Evolutionary conservation across 2,113 vertebrate genomes (phyloP).

Genomic region (Petroica traversi): DNA sequence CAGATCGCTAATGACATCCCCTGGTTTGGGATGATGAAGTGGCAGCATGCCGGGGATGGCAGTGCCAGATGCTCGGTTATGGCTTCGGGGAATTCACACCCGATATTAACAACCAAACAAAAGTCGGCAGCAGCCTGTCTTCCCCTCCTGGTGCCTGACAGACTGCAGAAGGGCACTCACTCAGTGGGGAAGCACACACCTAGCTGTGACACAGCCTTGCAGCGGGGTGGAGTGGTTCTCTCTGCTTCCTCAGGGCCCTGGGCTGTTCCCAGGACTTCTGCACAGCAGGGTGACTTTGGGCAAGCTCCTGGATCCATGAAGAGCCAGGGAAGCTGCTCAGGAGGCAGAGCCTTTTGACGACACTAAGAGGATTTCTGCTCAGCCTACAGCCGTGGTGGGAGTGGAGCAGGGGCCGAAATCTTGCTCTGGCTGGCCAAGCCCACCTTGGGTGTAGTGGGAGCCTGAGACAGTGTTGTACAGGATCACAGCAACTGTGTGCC

Average conservation of each 20-base stretch:
- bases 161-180: background rate
- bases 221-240: background rate
- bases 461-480: background rate
- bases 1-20: background rate
- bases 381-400: background rate
- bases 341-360: background rate
- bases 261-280: background rate
- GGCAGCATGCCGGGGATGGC: background rate
- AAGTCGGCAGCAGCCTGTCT: background rate
- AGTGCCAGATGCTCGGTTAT: background rate
- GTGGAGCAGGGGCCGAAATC: background rate
- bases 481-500: background rate
- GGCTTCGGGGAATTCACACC: background rate
- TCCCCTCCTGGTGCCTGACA: background rate
- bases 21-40: slow-evolving; percentile 8
- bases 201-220: background rate
- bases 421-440: background rate
- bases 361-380: background rate
- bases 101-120: background rate
- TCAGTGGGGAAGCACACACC: background rate
- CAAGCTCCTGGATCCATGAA: background rate
- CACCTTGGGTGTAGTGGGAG: background rate
- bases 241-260: fast-evolving
- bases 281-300: background rate
- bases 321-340: background rate